Evolutionary conservation across 2,888 invertebrate genomes (phyloP).

Genomic region (Andrena bucephala): DNA sequence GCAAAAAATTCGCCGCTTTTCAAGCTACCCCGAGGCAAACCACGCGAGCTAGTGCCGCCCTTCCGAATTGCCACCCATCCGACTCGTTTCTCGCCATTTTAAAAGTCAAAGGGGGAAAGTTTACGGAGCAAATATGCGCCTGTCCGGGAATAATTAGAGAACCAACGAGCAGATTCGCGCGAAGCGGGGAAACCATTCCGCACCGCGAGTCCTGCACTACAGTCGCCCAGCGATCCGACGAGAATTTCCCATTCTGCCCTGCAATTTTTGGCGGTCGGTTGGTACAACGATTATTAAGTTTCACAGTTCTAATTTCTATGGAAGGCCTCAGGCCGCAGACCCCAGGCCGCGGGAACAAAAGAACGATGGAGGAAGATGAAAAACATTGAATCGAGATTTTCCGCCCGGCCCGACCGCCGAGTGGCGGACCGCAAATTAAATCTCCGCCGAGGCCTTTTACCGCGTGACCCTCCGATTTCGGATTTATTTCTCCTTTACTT

Average conservation of each 20-base stretch:
- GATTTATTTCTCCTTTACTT: slow-evolving; percentile 46
- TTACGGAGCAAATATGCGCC: not conserved
- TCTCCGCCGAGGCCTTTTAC: slow-evolving; percentile 51
- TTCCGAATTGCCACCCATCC: not conserved
- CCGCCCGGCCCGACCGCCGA: slow-evolving; percentile 32
- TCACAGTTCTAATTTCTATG: slow-evolving; percentile 18
- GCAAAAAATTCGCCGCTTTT: slow-evolving; percentile 12
- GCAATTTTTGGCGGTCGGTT: not conserved
- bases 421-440: slow-evolving; percentile 64
- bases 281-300: slow-evolving; percentile 25
- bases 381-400: slow-evolving; percentile 54
- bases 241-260: not conserved
- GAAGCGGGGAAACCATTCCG: not conserved
- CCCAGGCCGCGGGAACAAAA: not conserved
- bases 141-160: not conserved
- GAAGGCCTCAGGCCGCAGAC: not conserved
- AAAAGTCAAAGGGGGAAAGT: not conserved
- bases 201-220: too few relatives aligned
- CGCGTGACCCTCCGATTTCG: slow-evolving; percentile 27
- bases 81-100: not conserved
- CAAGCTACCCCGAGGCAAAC: not conserved
- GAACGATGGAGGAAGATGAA: slow-evolving; percentile 31
- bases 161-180: not conserved
- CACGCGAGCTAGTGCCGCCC: too few relatives aligned
- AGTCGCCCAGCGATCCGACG: not conserved